Conservation (phyloP, 2,888 invertebrate species). For the Gnatocerus cornutus region DNA sequence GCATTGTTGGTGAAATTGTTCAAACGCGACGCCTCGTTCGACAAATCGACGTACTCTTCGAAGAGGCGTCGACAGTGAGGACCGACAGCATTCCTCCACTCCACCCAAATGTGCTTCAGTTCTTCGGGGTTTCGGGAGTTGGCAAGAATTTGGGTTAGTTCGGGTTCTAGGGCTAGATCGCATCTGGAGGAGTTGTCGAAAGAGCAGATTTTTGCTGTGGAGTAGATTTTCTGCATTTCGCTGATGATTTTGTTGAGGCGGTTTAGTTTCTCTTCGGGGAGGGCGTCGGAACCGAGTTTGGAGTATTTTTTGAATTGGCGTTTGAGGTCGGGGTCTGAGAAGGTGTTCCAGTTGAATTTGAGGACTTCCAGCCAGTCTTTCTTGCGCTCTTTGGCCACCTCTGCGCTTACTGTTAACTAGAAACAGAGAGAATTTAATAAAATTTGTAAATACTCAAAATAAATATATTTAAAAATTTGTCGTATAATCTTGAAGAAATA, state of each 20-base stretch:
- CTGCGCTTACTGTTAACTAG: slow-evolving; percentile 69
- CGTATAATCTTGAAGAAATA: too few relatives aligned
- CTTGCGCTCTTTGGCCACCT: slow-evolving; percentile 75
- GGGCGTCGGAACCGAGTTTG: slow-evolving; percentile 81
- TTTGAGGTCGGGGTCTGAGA: slow-evolving; percentile 78
- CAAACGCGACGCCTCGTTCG: slow-evolving; percentile 81
- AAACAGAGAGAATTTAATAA: too few relatives aligned
- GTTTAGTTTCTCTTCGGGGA: slow-evolving; percentile 80
- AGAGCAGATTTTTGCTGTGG: slow-evolving; percentile 86
- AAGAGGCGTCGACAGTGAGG: slow-evolving; percentile 74
- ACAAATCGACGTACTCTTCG: slow-evolving; percentile 78
- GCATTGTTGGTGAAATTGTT: slow-evolving; percentile 82
- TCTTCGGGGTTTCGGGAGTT: slow-evolving; percentile 84
- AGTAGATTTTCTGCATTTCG: slow-evolving; percentile 84
- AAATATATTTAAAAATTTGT: too few relatives aligned
- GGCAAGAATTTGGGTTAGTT: slow-evolving; percentile 80
- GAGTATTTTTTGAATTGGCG: slow-evolving; percentile 85
- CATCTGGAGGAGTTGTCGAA: slow-evolving; percentile 78
- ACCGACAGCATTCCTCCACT: slow-evolving; percentile 85
- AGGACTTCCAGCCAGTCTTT: slow-evolving; percentile 74
- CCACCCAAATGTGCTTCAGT: slow-evolving; percentile 84
- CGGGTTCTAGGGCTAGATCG: slow-evolving; percentile 83
- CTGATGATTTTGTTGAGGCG: slow-evolving; percentile 77
- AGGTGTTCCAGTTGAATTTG: slow-evolving; percentile 77
- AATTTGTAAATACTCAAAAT: too few relatives aligned